Base-by-base conservation (phyloP, 2,797 vertebrate species). In the Rhinella marina region DNA sequence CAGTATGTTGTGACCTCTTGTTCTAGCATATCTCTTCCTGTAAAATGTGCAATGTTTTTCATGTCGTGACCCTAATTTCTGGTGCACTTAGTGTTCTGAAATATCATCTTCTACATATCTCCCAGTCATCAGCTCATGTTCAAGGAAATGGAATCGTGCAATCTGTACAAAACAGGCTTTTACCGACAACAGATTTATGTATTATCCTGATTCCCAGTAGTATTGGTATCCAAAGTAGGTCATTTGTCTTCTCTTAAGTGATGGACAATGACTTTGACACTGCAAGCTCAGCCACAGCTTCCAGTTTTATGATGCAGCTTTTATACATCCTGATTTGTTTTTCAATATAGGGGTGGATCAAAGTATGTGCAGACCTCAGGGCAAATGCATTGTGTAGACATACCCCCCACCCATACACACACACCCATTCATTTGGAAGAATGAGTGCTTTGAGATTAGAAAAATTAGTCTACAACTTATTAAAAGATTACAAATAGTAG, bases 71-170 rank as follows among this genome's bases (percentile, higher is more conserved):
- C 73, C 62, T 61, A 41, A 23, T 2, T 50, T 50, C 25, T 52
- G 54, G 70, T 57, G 57, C 68, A 41, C 56, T 75, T 75, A 59
- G 27, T 23, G 27, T 13, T 57, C 54, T 41, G 56, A 75, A 75
- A 61, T 50, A 29, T 85, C n/a, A 62, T 77, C 23, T 48, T 52
- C 57, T 27, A 64, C 59, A 77, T 41, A 77, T 62, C n/a, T 77
- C n/a, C 7, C 23, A 23, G 73, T 27, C 73, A 77, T 54, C 41
- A 64, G 16, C 14, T 50, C 23, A 25, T 41, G 61, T 52, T 66
- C 29, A 25, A 19, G 59, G n/a, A 54, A 61, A 77, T 52, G 12
- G 52, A 85, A 85, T 57, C 84, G 77, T 29, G 14, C 1, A 66
- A 64, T 64, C 23, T 7, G 50, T 32, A 50, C 66, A 50, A 50